Conservation (phyloP, 2,113 vertebrate genomes). For the Dicrurus megarhynchus region DNA sequence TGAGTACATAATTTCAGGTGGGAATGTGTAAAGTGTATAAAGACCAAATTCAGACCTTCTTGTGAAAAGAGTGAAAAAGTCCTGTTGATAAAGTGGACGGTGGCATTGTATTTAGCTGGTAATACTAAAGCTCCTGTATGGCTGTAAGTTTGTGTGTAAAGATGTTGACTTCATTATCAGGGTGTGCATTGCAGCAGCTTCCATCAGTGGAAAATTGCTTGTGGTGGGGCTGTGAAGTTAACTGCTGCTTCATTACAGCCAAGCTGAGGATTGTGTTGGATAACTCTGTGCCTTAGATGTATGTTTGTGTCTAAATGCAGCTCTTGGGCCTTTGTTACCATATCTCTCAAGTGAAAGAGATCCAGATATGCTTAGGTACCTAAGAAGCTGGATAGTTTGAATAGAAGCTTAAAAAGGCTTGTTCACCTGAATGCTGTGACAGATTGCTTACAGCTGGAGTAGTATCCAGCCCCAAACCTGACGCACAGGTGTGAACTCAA, state of each 20-base stretch:
- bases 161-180: not conserved
- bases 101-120: not conserved
- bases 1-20: not conserved
- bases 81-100: not conserved
- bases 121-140: not conserved
- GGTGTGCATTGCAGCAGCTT: not conserved
- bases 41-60: not conserved
- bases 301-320: not conserved
- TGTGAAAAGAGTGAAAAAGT: not conserved
- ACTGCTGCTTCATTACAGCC: not conserved
- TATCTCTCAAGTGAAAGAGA: not conserved
- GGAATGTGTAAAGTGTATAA: not conserved
- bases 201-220: not conserved
- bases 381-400: not conserved
- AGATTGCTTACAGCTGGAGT: not conserved
- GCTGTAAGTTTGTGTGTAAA: not conserved
- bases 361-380: not conserved
- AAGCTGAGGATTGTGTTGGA: not conserved
- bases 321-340: not conserved
- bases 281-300: not conserved
- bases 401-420: not conserved
- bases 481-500: not conserved
- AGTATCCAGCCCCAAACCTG: not conserved
- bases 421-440: not conserved
- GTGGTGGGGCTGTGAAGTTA: not conserved